Percentiles rank a stretch among this genome's conserved stretches.
Conservation (phyloP, 2,797 vertebrate species). For the Halcyon chelicuti region DNA sequence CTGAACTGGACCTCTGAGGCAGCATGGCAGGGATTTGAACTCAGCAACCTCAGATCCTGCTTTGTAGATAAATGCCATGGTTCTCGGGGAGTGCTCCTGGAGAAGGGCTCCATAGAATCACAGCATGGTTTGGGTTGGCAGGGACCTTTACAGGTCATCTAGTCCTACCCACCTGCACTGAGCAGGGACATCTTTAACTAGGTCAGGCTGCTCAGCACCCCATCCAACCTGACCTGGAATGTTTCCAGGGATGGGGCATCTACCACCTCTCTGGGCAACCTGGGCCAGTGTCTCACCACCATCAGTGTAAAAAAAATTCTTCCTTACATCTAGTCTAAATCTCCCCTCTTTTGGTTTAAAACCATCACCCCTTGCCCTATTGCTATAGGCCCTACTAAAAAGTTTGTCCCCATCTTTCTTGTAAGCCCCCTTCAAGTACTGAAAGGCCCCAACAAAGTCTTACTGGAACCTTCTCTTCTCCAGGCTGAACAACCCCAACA, state of each 20-base stretch:
- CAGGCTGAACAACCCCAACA: background rate
- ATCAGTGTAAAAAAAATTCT: background rate
- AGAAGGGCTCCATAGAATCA: background rate
- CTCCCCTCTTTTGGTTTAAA: background rate
- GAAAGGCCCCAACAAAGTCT: background rate
- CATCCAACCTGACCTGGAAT: background rate
- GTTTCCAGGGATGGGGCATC: background rate
- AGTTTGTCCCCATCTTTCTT: background rate
- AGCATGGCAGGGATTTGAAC: fast-evolving
- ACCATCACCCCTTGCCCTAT: background rate
- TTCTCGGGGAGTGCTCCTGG: background rate
- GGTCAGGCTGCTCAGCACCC: background rate
- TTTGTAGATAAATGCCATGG: background rate
- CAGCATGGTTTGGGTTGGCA: background rate
- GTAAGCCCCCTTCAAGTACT: background rate
- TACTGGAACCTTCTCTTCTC: background rate
- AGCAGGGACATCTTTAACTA: background rate
- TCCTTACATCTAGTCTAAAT: background rate
- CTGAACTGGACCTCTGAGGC: background rate
- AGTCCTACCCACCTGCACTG: background rate
- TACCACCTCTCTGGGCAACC: background rate
- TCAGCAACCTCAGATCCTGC: background rate
- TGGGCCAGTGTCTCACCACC: background rate
- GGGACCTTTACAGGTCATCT: background rate
- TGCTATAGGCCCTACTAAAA: background rate